Conservation (phyloP, 2,888 invertebrate species). For the Pyrgus malvae region DNA sequence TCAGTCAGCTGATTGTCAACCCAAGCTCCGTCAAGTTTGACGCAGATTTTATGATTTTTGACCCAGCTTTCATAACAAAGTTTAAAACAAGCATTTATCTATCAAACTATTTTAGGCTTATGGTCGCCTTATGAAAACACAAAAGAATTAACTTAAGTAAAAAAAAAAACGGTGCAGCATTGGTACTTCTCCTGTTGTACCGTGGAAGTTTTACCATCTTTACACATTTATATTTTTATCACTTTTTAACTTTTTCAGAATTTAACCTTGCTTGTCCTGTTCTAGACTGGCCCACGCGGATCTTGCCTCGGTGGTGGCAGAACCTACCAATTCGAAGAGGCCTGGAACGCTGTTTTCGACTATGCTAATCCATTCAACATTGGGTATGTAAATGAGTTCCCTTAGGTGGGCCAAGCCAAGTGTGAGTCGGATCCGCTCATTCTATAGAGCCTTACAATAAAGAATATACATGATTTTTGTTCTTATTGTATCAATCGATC, state of each 20-base stretch:
- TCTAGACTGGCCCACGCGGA: slow-evolving; percentile 51
- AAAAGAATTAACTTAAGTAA: too few relatives aligned
- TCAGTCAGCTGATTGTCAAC: slow-evolving; percentile 46
- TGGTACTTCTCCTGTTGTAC: too few relatives aligned
- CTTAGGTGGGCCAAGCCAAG: too few relatives aligned
- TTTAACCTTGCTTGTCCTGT: too few relatives aligned
- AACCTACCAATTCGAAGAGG: slow-evolving; percentile 57
- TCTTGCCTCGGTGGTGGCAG: slow-evolving; percentile 59
- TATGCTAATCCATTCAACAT: slow-evolving; percentile 38
- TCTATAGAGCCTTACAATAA: too few relatives aligned
- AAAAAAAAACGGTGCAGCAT: too few relatives aligned
- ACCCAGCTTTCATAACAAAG: neutral
- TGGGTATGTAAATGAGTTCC: slow-evolving; percentile 36
- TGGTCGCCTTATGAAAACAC: too few relatives aligned
- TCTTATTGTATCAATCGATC: too few relatives aligned
- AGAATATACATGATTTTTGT: too few relatives aligned
- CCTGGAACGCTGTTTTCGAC: slow-evolving; percentile 54
- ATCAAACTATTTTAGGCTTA: too few relatives aligned
- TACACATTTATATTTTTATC: neutral
- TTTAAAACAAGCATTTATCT: slow-evolving; percentile 39
- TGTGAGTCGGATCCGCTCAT: too few relatives aligned
- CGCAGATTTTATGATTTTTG: slow-evolving; percentile 52
- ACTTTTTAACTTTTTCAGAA: neutral
- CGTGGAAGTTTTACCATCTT: neutral
- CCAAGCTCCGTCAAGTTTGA: slow-evolving; percentile 46